Conservation (phyloP, 2,113 vertebrate species). For the Python bivittatus region DNA sequence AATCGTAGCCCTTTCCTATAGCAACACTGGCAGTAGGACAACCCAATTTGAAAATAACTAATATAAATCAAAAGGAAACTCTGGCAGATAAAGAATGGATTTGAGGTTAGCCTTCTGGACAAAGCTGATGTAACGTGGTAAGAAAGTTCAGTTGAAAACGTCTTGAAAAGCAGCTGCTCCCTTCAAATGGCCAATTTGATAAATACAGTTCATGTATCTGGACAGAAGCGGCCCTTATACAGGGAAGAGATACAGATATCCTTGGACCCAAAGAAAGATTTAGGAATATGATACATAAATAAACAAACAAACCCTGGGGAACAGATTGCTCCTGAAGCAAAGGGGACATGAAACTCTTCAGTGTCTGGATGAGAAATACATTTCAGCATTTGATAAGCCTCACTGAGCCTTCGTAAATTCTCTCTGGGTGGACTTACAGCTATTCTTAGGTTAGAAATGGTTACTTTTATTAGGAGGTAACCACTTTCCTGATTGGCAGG, state of each 20-base stretch:
- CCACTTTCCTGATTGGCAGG: too few relatives aligned
- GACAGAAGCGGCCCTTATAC: neutral
- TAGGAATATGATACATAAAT: too few relatives aligned
- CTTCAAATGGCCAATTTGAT: neutral
- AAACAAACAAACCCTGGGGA: too few relatives aligned
- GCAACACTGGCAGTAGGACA: constrained; percentile 6
- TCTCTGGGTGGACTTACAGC: neutral
- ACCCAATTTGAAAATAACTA: constrained; percentile 29
- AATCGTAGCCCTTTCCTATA: constrained; percentile 22
- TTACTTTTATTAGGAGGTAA: neutral
- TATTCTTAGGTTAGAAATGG: too few relatives aligned
- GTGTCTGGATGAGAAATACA: too few relatives aligned
- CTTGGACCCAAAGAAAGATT: neutral
- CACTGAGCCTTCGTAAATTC: neutral
- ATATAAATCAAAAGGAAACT: too few relatives aligned
- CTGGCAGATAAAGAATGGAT: neutral
- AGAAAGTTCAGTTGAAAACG: constrained; percentile 13
- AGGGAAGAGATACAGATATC: neutral
- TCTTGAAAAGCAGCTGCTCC: neutral
- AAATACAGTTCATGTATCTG: neutral
- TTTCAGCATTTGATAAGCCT: neutral
- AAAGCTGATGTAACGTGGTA: neutral
- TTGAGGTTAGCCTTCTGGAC: neutral
- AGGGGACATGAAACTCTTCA: neutral
- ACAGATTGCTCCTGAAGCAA: neutral